A percentile compares a stretch with the other conserved stretches of the same genome.
phyloP scores from a whole-genome alignment of 2,797 vertebrate species.

The Ctenosaura bakeri region DNA sequence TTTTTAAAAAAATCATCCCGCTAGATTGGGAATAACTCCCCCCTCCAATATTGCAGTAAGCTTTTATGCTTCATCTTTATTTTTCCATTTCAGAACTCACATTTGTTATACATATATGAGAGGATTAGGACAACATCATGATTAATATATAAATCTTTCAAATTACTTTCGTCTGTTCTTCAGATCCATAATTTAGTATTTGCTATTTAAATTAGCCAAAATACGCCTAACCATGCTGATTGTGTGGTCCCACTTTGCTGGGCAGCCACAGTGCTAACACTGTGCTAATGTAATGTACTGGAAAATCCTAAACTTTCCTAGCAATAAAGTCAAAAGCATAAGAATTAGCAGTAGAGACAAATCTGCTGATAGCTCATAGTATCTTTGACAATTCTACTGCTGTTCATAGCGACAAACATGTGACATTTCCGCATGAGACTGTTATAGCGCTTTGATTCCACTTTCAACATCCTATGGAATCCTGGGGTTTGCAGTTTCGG shows the following conservation, averaged over 20 bases:
- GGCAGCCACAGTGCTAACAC: too few species aligned
- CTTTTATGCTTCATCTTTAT: background rate
- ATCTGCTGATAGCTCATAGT: background rate
- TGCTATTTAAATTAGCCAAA: conserved; percentile 11
- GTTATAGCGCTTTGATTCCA: too few species aligned
- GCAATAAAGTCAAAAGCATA: background rate
- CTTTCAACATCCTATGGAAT: too few species aligned
- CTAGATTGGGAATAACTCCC: background rate
- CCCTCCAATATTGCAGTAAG: background rate
- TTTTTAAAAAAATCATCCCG: background rate
- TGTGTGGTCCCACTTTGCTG: background rate
- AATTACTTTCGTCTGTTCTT: conserved; percentile 1
- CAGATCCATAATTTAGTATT: conserved; percentile 21
- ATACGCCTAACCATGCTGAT: background rate
- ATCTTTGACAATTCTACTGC: background rate
- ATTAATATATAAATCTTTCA: conserved; percentile 18
- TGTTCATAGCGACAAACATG: background rate
- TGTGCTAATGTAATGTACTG: background rate
- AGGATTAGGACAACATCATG: conserved; percentile 2
- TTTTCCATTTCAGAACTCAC: conserved; percentile 26
- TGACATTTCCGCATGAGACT: too few species aligned
- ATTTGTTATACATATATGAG: background rate
- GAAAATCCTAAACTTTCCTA: background rate
- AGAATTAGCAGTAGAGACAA: background rate
- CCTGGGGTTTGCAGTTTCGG: too few species aligned